Conservation (phyloP, 2,888 invertebrate genomes). For the Liposcelis brunnea region DNA sequence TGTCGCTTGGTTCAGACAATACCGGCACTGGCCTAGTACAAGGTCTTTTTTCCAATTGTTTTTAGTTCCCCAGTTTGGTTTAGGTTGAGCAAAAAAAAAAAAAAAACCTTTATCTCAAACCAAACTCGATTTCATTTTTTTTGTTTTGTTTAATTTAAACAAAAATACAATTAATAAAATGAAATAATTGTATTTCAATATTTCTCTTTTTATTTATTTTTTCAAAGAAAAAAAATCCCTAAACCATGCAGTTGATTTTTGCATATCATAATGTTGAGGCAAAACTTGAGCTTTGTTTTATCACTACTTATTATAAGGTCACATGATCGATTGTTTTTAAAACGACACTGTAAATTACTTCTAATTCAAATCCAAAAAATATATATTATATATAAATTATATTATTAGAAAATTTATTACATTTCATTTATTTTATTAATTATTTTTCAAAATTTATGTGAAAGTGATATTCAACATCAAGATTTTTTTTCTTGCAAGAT, state of each 20-base stretch:
- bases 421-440: conserved; percentile 13
- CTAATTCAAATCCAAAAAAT: conserved; percentile 8
- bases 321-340: conserved; percentile 6
- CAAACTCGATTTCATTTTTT: neutral
- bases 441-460: too few relatives aligned
- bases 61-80: neutral
- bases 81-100: neutral
- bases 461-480: too few relatives aligned
- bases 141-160: neutral
- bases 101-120: neutral
- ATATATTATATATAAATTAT: conserved; percentile 14
- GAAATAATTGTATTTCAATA: too few relatives aligned
- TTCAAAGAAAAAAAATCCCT: too few relatives aligned
- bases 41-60: neutral
- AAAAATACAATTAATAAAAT: too few relatives aligned
- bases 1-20: conserved; percentile 8
- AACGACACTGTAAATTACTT: conserved; percentile 7
- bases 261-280: conserved; percentile 6
- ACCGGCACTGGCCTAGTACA: neutral
- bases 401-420: conserved; percentile 12
- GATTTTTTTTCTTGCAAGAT: too few relatives aligned
- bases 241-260: conserved; percentile 6
- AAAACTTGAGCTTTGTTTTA: conserved; percentile 4
- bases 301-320: conserved; percentile 5
- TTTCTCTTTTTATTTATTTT: too few relatives aligned